A percentile compares a stretch with the other conserved stretches of the same genome.
Conservation (phyloP, 2,888 invertebrate species). For the Dermolepida albohirtum region DNA sequence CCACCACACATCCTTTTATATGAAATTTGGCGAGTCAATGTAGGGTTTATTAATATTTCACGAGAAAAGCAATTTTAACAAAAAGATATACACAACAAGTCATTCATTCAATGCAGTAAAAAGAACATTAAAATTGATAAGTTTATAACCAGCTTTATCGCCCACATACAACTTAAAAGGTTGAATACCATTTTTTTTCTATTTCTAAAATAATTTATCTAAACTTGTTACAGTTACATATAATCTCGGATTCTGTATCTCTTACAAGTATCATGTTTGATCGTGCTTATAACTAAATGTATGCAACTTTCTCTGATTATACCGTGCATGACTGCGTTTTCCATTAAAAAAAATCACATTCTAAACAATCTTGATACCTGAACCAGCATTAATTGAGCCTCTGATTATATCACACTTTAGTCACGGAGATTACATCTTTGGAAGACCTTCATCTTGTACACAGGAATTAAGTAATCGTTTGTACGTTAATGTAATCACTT, state of each 20-base stretch:
- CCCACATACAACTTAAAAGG: too few relatives aligned
- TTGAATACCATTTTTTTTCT: too few relatives aligned
- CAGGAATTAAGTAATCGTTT: conserved; percentile 39
- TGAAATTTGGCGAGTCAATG: too few relatives aligned
- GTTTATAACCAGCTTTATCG: too few relatives aligned
- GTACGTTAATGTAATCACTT: conserved; percentile 37
- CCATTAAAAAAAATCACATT: conserved; percentile 32
- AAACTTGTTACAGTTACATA: too few relatives aligned
- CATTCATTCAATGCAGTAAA: too few relatives aligned
- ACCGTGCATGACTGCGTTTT: conserved; percentile 36
- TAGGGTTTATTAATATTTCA: too few relatives aligned
- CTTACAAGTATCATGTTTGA: conserved; percentile 13
- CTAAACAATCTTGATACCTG: conserved; percentile 39
- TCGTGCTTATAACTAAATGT: conserved; percentile 19
- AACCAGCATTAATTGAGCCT: conserved; percentile 37
- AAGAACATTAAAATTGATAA: too few relatives aligned
- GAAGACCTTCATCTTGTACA: conserved; percentile 28
- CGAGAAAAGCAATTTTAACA: too few relatives aligned
- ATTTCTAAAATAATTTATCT: too few relatives aligned
- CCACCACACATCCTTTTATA: too few relatives aligned
- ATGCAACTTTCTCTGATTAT: conserved; percentile 36
- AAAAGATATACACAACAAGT: too few relatives aligned
- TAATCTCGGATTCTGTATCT: background rate
- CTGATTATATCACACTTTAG: conserved; percentile 38
- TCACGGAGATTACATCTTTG: conserved; percentile 36